A percentile compares a stretch with the other conserved stretches of the same genome.
Conservation (phyloP, 2,797 vertebrate genomes). For the Luscinia luscinia region DNA sequence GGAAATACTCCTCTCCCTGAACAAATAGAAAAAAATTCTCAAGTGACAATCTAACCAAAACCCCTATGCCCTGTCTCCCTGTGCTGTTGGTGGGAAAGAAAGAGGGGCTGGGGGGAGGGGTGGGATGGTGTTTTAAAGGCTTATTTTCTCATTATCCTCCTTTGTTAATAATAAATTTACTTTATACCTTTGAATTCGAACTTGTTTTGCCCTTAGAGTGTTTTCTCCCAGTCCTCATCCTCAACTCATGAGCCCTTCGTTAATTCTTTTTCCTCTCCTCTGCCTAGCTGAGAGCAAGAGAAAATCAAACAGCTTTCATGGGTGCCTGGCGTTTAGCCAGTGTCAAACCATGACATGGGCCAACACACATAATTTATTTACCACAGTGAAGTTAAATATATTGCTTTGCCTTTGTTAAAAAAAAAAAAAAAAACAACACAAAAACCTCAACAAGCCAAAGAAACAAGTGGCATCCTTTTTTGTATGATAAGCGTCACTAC, state of each 20-base stretch:
- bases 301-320: not conserved
- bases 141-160: not conserved
- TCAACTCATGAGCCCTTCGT: not conserved
- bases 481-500: not conserved
- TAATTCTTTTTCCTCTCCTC: not conserved
- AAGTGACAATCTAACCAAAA: not conserved
- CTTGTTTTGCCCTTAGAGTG: not conserved
- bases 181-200: not conserved
- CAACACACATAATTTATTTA: not conserved
- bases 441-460: not conserved
- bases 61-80: not conserved
- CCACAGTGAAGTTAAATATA: not conserved
- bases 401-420: not conserved
- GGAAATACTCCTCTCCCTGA: not conserved
- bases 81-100: rapidly evolving
- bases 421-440: not conserved
- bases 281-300: not conserved
- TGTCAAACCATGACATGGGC: not conserved
- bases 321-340: not conserved
- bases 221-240: not conserved
- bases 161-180: not conserved
- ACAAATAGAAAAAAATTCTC: not conserved
- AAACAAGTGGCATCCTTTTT: not conserved
- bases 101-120: not conserved
- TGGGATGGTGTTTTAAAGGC: not conserved